Conservation (phyloP, 1,140 invertebrate genomes). For the Aphis gossypii region DNA sequence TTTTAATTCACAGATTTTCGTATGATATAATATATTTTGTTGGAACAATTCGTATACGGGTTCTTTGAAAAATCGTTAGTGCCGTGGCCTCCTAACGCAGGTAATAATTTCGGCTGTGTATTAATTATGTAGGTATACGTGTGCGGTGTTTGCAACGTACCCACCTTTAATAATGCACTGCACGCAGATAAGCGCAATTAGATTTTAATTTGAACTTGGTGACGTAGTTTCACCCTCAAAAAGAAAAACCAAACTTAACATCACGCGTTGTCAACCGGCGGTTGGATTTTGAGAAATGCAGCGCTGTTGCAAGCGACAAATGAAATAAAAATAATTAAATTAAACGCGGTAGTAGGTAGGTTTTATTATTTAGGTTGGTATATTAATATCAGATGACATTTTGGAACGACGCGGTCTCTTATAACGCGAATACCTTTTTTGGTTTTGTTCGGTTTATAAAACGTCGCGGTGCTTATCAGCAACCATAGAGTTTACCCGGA, state of each 20-base stretch:
- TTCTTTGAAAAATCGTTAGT: background rate
- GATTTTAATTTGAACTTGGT: background rate
- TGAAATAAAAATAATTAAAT: constrained; percentile 8
- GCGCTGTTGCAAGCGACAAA: background rate
- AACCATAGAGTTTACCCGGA: background rate
- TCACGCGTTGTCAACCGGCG: background rate
- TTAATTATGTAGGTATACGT: background rate
- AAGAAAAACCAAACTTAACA: background rate
- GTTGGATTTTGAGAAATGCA: background rate
- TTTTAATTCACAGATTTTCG: background rate
- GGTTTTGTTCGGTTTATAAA: background rate
- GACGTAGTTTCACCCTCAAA: background rate
- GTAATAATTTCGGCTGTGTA: background rate
- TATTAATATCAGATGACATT: constrained; percentile 2
- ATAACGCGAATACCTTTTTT: background rate
- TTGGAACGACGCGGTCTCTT: background rate
- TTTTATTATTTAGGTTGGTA: background rate
- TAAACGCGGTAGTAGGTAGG: background rate
- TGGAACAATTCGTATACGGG: background rate
- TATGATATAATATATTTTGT: background rate
- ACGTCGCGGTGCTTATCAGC: background rate
- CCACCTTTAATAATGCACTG: background rate
- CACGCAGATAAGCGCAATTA: constrained; percentile 7
- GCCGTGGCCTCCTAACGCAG: background rate
- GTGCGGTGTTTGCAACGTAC: background rate